These are phyloP conservation scores for Smittia aterrima DNA, from an alignment of 2,888 invertebrate genomes.

Conservation along the genomic window DNA sequence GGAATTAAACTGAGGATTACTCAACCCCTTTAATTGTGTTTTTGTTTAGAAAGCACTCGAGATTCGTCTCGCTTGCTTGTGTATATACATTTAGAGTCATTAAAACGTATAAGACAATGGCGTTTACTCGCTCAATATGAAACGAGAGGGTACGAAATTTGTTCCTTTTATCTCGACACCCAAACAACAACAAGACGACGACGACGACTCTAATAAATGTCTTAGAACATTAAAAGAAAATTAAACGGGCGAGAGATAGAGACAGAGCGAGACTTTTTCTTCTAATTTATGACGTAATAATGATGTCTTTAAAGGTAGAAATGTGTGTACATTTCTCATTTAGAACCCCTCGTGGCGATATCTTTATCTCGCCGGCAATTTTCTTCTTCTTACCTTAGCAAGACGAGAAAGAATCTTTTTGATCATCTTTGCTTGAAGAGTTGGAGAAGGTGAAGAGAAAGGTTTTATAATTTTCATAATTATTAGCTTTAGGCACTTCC, in stretches of 20 bases:
- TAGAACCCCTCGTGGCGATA: not conserved
- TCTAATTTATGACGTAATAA: conserved; percentile 31
- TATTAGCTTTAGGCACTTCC: no score
- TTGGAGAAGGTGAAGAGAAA: no score
- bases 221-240: conserved; percentile 32
- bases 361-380: not conserved
- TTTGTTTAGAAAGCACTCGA: conserved; percentile 24
- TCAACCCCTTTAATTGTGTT: conserved; percentile 34
- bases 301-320: conserved; percentile 23
- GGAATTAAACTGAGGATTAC: not conserved
- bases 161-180: conserved; percentile 14
- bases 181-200: conserved; percentile 25
- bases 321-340: conserved; percentile 24
- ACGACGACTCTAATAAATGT: conserved; percentile 31
- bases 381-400: not conserved
- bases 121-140: not conserved
- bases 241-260: conserved; percentile 9
- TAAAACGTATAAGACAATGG: conserved; percentile 11
- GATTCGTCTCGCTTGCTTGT: conserved; percentile 15
- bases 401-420: not conserved
- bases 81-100: conserved; percentile 19
- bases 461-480: no score
- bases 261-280: not conserved
- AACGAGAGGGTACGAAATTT: not conserved
- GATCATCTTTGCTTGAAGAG: no score